phyloP scores from a whole-genome alignment of 1,140 invertebrate genomes.

The Rhagoletis pomonella region DNA sequence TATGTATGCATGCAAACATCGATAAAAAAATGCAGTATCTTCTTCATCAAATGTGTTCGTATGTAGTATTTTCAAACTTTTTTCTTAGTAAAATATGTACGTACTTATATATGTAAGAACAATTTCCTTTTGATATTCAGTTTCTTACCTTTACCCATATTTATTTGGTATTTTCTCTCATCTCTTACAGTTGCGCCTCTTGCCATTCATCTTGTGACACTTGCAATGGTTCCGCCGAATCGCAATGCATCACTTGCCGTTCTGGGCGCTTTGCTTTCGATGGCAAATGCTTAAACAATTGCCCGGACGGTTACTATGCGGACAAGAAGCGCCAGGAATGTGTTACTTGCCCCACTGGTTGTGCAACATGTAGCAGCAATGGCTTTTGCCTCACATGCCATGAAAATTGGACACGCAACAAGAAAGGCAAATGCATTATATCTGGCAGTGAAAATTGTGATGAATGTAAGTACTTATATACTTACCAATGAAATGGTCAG shows the following conservation, averaged over 20 bases:
- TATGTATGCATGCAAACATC: not conserved
- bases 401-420: conserved; percentile 82
- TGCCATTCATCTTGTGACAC: conserved; percentile 89
- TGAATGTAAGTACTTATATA: conserved; percentile 74
- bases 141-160: not conserved
- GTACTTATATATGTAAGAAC: not conserved
- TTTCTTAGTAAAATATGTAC: not conserved
- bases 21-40: too few relatives aligned
- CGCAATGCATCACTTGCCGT: conserved; percentile 87
- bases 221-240: conserved; percentile 84
- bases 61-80: not conserved
- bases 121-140: not conserved
- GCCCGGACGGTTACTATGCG: conserved; percentile 82
- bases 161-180: conserved; percentile 22
- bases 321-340: conserved; percentile 86
- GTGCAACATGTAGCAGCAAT: conserved; percentile 80
- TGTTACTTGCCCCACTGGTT: conserved; percentile 83
- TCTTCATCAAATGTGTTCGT: too few relatives aligned
- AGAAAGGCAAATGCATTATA: conserved; percentile 82
- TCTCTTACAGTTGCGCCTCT: conserved; percentile 78
- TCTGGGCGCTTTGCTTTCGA: conserved; percentile 80
- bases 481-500: too few relatives aligned
- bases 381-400: conserved; percentile 82
- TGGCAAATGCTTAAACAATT: conserved; percentile 79
- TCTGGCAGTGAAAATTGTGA: conserved; percentile 80